Conservation (phyloP, 2,888 invertebrate species). For the Ernsta delagoae region DNA sequence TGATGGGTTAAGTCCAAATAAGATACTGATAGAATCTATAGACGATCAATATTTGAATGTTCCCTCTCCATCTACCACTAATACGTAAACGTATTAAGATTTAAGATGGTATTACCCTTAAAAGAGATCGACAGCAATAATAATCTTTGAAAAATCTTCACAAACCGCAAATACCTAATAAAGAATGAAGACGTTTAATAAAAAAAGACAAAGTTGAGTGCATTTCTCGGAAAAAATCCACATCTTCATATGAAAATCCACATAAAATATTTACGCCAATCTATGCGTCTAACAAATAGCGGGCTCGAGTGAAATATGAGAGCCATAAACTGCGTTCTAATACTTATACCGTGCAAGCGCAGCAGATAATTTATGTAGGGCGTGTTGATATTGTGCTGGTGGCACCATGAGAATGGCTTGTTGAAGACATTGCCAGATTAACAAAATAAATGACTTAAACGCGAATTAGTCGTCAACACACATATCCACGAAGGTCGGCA, state of each 20-base stretch:
- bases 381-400: slow-evolving; percentile 27
- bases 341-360: slow-evolving; percentile 35
- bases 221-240: neutral
- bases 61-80: too few species aligned
- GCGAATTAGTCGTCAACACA: too few species aligned
- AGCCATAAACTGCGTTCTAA: slow-evolving; percentile 33
- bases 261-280: slow-evolving; percentile 33
- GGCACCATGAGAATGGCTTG: neutral
- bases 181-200: too few species aligned
- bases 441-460: neutral
- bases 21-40: too few species aligned
- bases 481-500: too few species aligned
- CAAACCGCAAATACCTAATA: neutral
- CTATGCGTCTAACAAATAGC: slow-evolving; percentile 33
- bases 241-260: slow-evolving; percentile 9
- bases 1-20: too few species aligned
- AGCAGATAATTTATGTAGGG: slow-evolving; percentile 32
- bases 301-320: slow-evolving; percentile 22
- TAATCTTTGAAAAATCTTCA: neutral
- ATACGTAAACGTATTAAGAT: too few species aligned
- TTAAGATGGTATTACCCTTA: too few species aligned
- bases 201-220: neutral
- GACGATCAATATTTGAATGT: too few species aligned
- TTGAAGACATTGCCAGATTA: neutral
- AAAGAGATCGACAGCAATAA: too few species aligned